Evolutionary conservation across 2,113 vertebrate species (phyloP), one percentile per base, ranked within the genome.

Genomic region (Leptosomus discolor): DNA sequence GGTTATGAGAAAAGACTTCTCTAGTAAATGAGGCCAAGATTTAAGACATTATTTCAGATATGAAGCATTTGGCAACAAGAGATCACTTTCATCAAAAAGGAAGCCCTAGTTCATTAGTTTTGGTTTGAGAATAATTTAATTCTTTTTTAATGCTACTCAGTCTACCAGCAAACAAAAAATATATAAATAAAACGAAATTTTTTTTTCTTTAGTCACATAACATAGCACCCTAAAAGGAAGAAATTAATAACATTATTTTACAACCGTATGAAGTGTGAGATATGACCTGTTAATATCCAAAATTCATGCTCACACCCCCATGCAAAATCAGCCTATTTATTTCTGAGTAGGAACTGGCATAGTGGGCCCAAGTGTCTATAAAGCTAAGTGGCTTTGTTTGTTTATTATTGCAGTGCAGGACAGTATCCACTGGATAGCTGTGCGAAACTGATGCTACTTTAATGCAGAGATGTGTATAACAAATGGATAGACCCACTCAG

Each of bases 1-100:
- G 64, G 53, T 97, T 98, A 95, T 97, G 96, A 97, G 97, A 97
- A 98, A 97, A 96, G 88, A 93, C 95, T 97, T 98, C 96, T 89
- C 95, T 97, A 94, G 50, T 91, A 96, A 95, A 69, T 73, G 77
- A 11, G 13, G 93, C 96, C 96, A 98, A 97, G 81, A 94, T 88
- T 96, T 83, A 94, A 96, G 81, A 73, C 88, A 92, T 97, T 98
- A 97, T 97, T 97, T 98, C 95, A 98, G 88, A 97, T 54, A 4
- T 96, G 95, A 97, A 97, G 57, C 92, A 96, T 98, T 97, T 98
- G 97, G 97, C 96, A 98, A 80, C 54, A 86, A 69, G 93, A 95
- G 60, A 95, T 86, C 46, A 78, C 93, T 97, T 96, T 97, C 74
- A 94, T 95, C 60, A 92, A 88, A 96, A 97, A 97, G 94, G 90